Conservation (phyloP, 2,888 invertebrate species). For the Lithophane leautieri region DNA sequence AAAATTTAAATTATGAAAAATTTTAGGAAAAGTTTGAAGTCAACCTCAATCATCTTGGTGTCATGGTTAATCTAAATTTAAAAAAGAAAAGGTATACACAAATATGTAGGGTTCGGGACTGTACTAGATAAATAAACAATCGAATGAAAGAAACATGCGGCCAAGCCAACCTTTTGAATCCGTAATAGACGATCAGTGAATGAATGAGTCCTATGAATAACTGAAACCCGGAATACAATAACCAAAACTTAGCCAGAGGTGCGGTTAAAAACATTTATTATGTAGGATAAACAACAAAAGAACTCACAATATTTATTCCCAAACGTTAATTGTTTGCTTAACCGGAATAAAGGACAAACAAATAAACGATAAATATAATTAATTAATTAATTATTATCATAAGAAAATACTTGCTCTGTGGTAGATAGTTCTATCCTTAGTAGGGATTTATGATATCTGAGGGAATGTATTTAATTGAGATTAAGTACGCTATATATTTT, state of each 20-base stretch:
- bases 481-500: conserved; percentile 44
- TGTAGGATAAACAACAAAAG: conserved; percentile 41
- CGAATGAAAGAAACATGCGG: neutral
- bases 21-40: too few relatives aligned
- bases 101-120: too few relatives aligned
- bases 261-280: conserved; percentile 42
- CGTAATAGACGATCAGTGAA: conserved; percentile 47
- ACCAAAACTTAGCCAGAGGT: conserved; percentile 21
- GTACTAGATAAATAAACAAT: conserved; percentile 9
- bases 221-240: conserved; percentile 42
- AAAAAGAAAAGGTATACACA: too few relatives aligned
- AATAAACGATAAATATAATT: conserved; percentile 52
- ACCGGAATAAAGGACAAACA: conserved; percentile 39
- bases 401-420: conserved; percentile 50
- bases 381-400: conserved; percentile 54
- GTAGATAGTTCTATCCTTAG: conserved; percentile 36
- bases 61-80: too few relatives aligned
- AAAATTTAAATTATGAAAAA: too few relatives aligned
- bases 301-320: conserved; percentile 44
- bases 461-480: conserved; percentile 55
- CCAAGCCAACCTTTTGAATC: conserved; percentile 43
- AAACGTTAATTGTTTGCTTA: conserved; percentile 47
- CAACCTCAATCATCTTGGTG: too few relatives aligned
- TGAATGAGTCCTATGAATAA: conserved; percentile 61
- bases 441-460: conserved; percentile 44